These are phyloP conservation scores for Tetropium fuscum DNA, from an alignment of 2,888 invertebrate species.

Conservation along the genomic window DNA sequence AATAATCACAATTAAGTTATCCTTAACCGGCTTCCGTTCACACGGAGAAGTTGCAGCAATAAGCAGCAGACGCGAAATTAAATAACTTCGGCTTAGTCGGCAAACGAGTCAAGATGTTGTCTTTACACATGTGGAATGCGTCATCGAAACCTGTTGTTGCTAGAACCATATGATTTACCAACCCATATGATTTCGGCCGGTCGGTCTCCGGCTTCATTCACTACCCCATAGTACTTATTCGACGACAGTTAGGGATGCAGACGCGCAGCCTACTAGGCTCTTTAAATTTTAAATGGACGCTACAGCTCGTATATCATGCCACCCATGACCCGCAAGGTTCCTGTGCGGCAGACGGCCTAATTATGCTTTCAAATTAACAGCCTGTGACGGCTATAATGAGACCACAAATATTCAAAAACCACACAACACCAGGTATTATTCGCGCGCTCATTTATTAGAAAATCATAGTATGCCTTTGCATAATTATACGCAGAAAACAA, in stretches of 20 bases:
- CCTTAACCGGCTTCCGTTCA: constrained; percentile 40
- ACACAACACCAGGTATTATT: not conserved
- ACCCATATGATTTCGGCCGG: constrained; percentile 28
- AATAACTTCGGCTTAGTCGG: constrained; percentile 36
- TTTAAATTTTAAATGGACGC: constrained; percentile 49
- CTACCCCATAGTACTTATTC: constrained; percentile 24
- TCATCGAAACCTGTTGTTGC: constrained; percentile 44
- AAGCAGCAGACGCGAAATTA: constrained; percentile 38
- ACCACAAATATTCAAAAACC: constrained; percentile 21
- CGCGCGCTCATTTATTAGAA: not conserved
- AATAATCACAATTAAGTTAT: constrained; percentile 33
- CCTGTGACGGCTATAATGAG: constrained; percentile 30
- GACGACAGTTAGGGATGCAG: constrained; percentile 27
- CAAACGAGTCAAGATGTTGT: constrained; percentile 28
- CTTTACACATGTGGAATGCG: constrained; percentile 42
- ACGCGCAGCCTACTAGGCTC: constrained; percentile 20
- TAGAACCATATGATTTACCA: constrained; percentile 20
- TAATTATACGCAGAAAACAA: constrained; percentile 35
- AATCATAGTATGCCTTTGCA: constrained; percentile 15
- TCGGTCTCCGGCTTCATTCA: constrained; percentile 28
- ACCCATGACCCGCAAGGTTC: constrained; percentile 46
- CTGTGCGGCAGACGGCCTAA: constrained; percentile 43
- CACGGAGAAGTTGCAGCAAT: constrained; percentile 43
- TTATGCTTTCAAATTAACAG: constrained; percentile 42
- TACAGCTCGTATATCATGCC: constrained; percentile 40